Percentiles rank a stretch among this genome's conserved stretches.
Conservation (phyloP, 2,797 vertebrate species). For the Hydrophis major region DNA sequence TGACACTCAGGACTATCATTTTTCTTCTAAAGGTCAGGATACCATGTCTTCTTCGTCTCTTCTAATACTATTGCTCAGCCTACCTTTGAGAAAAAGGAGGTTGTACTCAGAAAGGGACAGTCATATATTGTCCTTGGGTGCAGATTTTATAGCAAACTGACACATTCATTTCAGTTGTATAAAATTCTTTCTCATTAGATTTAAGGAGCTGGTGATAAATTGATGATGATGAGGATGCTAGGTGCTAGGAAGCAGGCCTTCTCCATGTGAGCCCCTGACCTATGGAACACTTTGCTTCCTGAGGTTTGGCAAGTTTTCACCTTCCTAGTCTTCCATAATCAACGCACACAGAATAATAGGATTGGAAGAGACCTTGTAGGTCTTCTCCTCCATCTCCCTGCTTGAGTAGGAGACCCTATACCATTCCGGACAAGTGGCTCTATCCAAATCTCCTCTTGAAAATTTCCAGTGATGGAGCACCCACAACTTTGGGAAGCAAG, state of each 20-base stretch:
- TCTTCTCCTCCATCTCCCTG: background rate
- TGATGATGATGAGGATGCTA: background rate
- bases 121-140: background rate
- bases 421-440: background rate
- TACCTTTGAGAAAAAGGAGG: background rate
- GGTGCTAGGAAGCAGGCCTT: background rate
- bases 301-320: background rate
- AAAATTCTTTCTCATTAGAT: background rate
- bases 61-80: background rate
- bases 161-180: background rate
- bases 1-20: background rate
- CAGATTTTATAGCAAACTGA: background rate
- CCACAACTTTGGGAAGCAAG: background rate
- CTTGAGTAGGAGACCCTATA: background rate
- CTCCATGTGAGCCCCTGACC: background rate
- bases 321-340: background rate
- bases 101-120: background rate
- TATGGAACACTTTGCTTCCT: background rate
- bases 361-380: background rate
- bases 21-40: background rate
- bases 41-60: background rate
- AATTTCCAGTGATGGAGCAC: background rate
- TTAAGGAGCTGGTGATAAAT: background rate
- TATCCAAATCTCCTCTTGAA: background rate
- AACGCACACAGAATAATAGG: background rate